Evolutionary conservation across 2,888 invertebrate genomes (phyloP), one percentile per base, ranked within the genome.

Genomic region (Idaea dimidiata): DNA sequence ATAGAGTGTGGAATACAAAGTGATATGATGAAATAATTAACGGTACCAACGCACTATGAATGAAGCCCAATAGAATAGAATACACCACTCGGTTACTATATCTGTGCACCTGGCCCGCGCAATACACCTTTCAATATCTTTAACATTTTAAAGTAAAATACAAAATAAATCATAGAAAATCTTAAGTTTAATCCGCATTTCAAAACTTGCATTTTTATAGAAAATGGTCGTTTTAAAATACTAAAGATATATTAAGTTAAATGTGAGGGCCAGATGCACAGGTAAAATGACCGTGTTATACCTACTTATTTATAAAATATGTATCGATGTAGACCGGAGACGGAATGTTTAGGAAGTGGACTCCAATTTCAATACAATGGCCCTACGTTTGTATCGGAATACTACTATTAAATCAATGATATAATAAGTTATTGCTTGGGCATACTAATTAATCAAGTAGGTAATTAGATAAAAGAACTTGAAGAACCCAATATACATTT

Each of bases 341-440:
- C 43, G 43, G 10, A 10, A 10, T 43, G 43, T 43, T 43, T 43
- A 43, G 43, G 43, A 43, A 43, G 43, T 43, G 43, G 43, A 43
- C 43, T 43, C 2, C 10, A 43, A 43, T 43, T 43, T 43, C 43
- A 43, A 43, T 43, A 43, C 43, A 43, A 43, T 43, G 43, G 43
- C 43, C 43, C 43, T 43, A 43, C 14, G 14, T 43, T 43, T 43
- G 14, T 43, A 43, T 43, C 14, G 10, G 43, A 43, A 43, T 43
- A 43, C 10, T 43, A 43, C 24, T 24, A 24, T 24, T 5, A 43
- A 14, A 14, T 43, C 43, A 14, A 43, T 43, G 43, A 43, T 80
- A 83, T 83, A 83, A 83, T 60, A 60, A 60, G 60, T 54, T 63
- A 60, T 54, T 31, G 17, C 57, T 16, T 24, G 72, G 67, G 65